These are phyloP conservation scores for Stylophora pistillata DNA, from an alignment of 64 coral and sea anemone genomes.

Conservation along the genomic window DNA sequence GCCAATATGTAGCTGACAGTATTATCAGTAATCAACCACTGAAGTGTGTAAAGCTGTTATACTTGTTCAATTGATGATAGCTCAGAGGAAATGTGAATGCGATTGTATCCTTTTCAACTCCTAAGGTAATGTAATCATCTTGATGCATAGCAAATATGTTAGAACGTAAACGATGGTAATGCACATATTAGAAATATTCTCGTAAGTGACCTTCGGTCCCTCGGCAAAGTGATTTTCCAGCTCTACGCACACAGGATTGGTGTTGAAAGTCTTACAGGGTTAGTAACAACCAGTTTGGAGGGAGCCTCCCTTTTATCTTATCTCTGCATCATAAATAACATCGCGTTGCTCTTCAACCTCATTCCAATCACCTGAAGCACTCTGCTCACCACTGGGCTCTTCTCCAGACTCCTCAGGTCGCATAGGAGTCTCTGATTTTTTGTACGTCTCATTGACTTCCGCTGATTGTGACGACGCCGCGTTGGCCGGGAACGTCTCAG, in stretches of 20 bases:
- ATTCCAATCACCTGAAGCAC: constrained; percentile 19
- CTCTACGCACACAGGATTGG: background rate
- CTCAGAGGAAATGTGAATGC: background rate
- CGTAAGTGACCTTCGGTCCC: background rate
- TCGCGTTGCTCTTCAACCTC: constrained; percentile 4
- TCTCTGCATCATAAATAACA: background rate
- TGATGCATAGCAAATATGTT: background rate
- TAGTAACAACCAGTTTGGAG: background rate
- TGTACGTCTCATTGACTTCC: constrained; percentile 36
- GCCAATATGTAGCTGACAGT: too few relatives aligned
- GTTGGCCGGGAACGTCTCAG: constrained; percentile 20
- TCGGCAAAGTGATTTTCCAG: background rate
- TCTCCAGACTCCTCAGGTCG: constrained; percentile 6
- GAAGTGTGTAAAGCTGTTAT: too few relatives aligned
- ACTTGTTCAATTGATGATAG: too few relatives aligned
- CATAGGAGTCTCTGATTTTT: constrained; percentile 45
- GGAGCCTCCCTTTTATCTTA: background rate
- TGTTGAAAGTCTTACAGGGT: background rate
- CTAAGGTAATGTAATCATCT: background rate
- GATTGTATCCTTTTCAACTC: background rate
- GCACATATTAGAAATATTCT: background rate
- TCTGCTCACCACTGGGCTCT: background rate
- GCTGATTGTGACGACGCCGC: constrained; percentile 1
- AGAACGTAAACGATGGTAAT: background rate
- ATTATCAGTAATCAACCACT: too few relatives aligned